phyloP scores from a whole-genome alignment of 2,113 vertebrate species.

The Lethenteron reissneri region DNA sequence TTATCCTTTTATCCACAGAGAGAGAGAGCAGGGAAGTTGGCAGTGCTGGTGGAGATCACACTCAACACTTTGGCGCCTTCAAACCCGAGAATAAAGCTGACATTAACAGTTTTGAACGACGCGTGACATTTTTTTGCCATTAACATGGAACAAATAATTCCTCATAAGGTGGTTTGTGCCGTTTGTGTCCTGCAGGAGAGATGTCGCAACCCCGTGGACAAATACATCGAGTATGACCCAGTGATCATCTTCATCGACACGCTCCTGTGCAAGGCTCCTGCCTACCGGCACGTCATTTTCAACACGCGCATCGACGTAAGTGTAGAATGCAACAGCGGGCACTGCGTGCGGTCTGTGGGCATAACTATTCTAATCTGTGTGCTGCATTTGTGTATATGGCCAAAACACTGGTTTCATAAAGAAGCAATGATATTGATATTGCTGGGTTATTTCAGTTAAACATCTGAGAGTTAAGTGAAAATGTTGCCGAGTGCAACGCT shows the following conservation, averaged over 20 bases:
- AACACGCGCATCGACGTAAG: conserved; percentile 79
- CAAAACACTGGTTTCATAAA: neutral
- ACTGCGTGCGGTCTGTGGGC: too few species aligned
- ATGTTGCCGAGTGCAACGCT: neutral
- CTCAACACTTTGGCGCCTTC: neutral
- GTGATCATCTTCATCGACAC: conserved; percentile 92
- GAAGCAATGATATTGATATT: neutral
- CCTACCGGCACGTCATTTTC: conserved; percentile 80
- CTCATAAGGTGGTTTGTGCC: neutral
- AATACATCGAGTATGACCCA: conserved; percentile 94
- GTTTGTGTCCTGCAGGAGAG: conserved; percentile 37
- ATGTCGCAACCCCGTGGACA: conserved; percentile 86
- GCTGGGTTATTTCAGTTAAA: neutral
- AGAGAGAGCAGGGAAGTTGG: neutral
- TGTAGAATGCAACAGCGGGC: conserved; percentile 9
- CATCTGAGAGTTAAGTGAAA: neutral
- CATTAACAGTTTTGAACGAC: neutral
- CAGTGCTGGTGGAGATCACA: neutral
- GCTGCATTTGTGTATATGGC: too few species aligned
- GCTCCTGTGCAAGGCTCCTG: conserved; percentile 75
- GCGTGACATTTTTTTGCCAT: neutral
- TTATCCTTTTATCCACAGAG: too few species aligned
- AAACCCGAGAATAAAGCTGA: neutral
- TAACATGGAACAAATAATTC: too few species aligned
- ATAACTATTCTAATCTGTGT: too few species aligned